A percentile compares a stretch with the other conserved stretches of the same genome.
phyloP scores from a whole-genome alignment of 2,797 vertebrate genomes.

The Morelia viridis region DNA sequence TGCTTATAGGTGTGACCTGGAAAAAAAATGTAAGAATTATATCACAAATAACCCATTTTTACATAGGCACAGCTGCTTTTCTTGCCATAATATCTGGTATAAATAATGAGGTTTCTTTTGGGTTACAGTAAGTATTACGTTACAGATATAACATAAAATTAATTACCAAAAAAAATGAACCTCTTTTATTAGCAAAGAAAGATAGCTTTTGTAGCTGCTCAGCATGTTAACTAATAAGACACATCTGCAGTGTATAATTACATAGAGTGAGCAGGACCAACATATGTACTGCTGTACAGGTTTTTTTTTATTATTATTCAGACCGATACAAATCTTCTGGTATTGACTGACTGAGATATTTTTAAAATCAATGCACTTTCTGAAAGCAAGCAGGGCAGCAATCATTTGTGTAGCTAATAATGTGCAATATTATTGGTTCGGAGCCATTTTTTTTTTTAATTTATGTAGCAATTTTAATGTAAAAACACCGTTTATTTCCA shows the following conservation, averaged over 20 bases:
- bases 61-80: neutral
- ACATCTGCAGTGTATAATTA: fast-evolving
- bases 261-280: neutral
- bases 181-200: neutral
- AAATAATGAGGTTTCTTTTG: neutral
- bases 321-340: neutral
- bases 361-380: neutral
- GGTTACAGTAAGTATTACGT: neutral
- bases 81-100: neutral
- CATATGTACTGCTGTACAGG: neutral
- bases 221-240: neutral
- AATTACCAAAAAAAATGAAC: neutral
- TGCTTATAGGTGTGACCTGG: neutral
- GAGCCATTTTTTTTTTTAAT: neutral
- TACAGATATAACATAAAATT: neutral
- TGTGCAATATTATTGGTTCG: neutral
- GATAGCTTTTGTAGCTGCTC: neutral
- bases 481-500: neutral
- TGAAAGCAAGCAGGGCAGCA: neutral
- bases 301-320: neutral
- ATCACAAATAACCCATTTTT: neutral
- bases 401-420: neutral
- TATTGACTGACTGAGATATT: neutral
- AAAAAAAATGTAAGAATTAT: neutral
- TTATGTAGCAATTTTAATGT: neutral